phyloP scores from a whole-genome alignment of 2,113 vertebrate species.

The Athene noctua region DNA sequence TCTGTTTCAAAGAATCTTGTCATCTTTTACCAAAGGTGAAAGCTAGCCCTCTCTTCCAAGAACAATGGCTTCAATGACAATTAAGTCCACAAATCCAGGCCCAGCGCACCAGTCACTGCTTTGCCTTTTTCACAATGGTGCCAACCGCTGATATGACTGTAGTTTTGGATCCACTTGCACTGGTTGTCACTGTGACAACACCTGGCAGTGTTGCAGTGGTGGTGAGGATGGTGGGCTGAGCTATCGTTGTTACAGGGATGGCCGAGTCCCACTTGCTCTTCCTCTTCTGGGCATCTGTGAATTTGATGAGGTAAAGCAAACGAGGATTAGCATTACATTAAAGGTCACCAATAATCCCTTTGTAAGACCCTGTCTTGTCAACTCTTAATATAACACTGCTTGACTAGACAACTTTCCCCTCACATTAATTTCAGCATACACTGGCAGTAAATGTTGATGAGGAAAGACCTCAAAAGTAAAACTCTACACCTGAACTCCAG shows the following conservation, averaged over 20 bases:
- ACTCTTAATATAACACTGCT: background rate
- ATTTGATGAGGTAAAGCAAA: background rate
- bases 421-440: background rate
- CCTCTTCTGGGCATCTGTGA: slow-evolving; percentile 93
- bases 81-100: slow-evolving; percentile 38
- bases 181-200: slow-evolving; percentile 95
- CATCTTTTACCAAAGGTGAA: slow-evolving; percentile 24
- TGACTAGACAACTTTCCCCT: background rate
- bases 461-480: background rate
- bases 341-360: background rate
- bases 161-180: slow-evolving; percentile 96
- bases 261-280: slow-evolving; percentile 99
- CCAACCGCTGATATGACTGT: slow-evolving; percentile 97
- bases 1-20: slow-evolving; percentile 34
- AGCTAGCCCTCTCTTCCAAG: background rate
- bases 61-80: background rate
- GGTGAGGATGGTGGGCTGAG: slow-evolving; percentile 93
- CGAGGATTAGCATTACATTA: background rate
- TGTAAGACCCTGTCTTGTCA: background rate
- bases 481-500: background rate
- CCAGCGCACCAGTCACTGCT: slow-evolving; percentile 82
- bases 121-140: slow-evolving; percentile 96
- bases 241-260: slow-evolving; percentile 88
- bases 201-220: slow-evolving; percentile 90
- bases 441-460: background rate